Conservation (phyloP, 2,797 vertebrate species). For the Fratercula arctica region DNA sequence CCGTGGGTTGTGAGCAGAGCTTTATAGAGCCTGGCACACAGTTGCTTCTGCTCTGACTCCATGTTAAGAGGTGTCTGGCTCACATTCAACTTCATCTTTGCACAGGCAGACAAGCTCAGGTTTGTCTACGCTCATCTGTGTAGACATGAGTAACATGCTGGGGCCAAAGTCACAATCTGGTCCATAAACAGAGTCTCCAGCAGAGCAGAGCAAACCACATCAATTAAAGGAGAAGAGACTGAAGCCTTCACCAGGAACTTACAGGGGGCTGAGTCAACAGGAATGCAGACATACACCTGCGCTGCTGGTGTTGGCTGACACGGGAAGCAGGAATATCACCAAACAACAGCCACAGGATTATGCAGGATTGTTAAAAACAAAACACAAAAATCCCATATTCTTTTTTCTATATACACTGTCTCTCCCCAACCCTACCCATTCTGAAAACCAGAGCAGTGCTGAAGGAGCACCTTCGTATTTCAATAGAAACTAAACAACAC, state of each 20-base stretch:
- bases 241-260: background rate
- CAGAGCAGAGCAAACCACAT: slow-evolving; percentile 27
- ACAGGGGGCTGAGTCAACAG: background rate
- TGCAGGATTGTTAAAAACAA: background rate
- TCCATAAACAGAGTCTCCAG: background rate
- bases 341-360: background rate
- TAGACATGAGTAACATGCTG: background rate
- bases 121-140: background rate
- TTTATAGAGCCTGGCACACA: background rate
- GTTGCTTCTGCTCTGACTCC: background rate
- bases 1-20: background rate
- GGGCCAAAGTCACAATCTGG: background rate
- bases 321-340: background rate
- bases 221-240: background rate
- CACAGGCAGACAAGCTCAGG: background rate
- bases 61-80: background rate
- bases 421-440: background rate
- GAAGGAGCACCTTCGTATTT: background rate
- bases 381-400: background rate
- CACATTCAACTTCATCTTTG: background rate
- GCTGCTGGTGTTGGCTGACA: background rate
- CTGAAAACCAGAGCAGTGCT: background rate
- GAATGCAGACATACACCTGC: background rate
- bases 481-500: background rate
- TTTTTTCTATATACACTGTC: background rate